phyloP scores from a whole-genome alignment of 35 echinoderm and acorn worm species.

The Apostichopus californicus region DNA sequence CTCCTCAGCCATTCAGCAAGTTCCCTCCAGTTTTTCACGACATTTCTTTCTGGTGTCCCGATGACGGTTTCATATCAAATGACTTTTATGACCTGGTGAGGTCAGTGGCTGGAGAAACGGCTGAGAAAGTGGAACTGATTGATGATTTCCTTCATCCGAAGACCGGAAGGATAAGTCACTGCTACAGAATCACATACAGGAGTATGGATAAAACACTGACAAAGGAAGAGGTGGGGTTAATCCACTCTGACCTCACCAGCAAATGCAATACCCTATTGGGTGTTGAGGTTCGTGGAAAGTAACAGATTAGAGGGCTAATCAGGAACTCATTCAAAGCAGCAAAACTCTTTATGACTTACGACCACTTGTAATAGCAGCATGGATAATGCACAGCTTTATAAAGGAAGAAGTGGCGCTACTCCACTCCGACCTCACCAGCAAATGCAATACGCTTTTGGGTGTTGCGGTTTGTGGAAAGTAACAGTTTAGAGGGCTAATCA shows the following conservation, averaged over 20 bases:
- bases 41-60: slow-evolving; percentile 92
- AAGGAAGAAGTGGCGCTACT: slow-evolving; percentile 66
- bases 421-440: slow-evolving; percentile 54
- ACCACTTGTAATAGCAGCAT: slow-evolving; percentile 59
- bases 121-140: slow-evolving; percentile 79
- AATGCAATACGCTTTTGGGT: slow-evolving; percentile 54
- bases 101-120: slow-evolving; percentile 79
- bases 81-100: slow-evolving; percentile 94
- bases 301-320: not conserved
- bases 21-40: slow-evolving; percentile 86
- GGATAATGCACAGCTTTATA: slow-evolving; percentile 74
- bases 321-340: no score
- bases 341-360: no score
- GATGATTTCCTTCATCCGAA: slow-evolving; percentile 93
- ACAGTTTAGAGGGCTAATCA: not conserved
- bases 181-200: slow-evolving; percentile 81
- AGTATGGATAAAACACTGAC: slow-evolving; percentile 95
- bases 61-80: slow-evolving; percentile 66
- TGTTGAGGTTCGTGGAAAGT: slow-evolving; percentile 67
- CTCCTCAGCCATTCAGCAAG: slow-evolving; percentile 91
- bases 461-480: slow-evolving; percentile 66
- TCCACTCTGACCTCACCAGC: slow-evolving; percentile 64
- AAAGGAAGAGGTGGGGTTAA: slow-evolving; percentile 71
- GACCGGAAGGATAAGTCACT: slow-evolving; percentile 75
- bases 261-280: slow-evolving; percentile 55